These are phyloP conservation scores for Hypomecis atomaria DNA, from an alignment of 2,888 invertebrate genomes.

Conservation along the genomic window DNA sequence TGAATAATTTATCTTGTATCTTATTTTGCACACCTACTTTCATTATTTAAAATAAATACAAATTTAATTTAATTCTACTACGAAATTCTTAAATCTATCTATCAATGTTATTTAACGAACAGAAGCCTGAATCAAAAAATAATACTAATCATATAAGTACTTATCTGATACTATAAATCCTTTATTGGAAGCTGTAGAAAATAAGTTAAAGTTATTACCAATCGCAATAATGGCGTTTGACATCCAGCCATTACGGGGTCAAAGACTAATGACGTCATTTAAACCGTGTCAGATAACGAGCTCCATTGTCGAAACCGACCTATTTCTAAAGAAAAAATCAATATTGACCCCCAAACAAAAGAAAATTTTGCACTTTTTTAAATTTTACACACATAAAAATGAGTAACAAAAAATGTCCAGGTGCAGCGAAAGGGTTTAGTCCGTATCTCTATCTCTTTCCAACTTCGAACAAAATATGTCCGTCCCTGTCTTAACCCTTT, in stretches of 20 bases:
- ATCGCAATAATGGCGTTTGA: slow-evolving; percentile 42
- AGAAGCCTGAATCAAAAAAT: too few relatives aligned
- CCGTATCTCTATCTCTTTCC: slow-evolving; percentile 53
- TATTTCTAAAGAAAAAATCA: slow-evolving; percentile 74
- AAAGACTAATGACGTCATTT: slow-evolving; percentile 74
- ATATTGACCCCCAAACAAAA: slow-evolving; percentile 79
- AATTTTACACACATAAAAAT: slow-evolving; percentile 69
- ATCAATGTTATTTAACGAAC: too few relatives aligned
- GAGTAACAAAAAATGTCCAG: slow-evolving; percentile 67
- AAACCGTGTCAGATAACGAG: slow-evolving; percentile 73
- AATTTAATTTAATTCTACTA: too few relatives aligned
- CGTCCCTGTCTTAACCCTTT: slow-evolving; percentile 75
- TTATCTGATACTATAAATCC: background rate
- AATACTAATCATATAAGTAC: too few relatives aligned
- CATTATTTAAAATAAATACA: too few relatives aligned
- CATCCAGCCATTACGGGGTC: slow-evolving; percentile 53
- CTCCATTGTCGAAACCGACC: slow-evolving; percentile 61
- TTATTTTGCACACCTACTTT: too few relatives aligned
- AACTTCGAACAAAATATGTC: slow-evolving; percentile 35
- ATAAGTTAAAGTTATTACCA: slow-evolving; percentile 24
- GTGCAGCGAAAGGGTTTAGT: slow-evolving; percentile 79
- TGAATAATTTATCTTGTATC: too few relatives aligned
- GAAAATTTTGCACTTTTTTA: slow-evolving; percentile 80
- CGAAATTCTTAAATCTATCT: too few relatives aligned
- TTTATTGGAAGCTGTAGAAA: slow-evolving; percentile 1